Evolutionary conservation across 2,888 invertebrate species (phyloP).

Genomic region (Alloplasta piceator): DNA sequence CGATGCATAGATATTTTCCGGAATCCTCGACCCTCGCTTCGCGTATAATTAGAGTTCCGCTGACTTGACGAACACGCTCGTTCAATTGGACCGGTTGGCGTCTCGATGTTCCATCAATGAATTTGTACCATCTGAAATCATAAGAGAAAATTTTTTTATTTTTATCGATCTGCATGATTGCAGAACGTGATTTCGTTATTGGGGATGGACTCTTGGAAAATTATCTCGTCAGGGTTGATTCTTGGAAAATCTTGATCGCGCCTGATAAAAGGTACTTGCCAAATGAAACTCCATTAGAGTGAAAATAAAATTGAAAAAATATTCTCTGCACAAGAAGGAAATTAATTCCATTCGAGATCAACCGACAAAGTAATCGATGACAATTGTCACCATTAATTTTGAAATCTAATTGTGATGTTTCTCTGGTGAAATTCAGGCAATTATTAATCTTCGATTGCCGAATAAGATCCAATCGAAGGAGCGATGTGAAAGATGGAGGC

Average conservation of each 20-base stretch:
- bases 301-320: slow-evolving; percentile 68
- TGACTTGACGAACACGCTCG: slow-evolving; percentile 95
- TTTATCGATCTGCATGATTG: too few relatives aligned
- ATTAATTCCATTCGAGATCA: too few relatives aligned
- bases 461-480: too few relatives aligned
- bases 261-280: slow-evolving; percentile 61
- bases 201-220: not conserved
- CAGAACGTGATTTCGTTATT: slow-evolving; percentile 3
- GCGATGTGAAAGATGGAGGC: too few relatives aligned
- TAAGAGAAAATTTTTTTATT: slow-evolving; percentile 57
- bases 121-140: slow-evolving; percentile 97
- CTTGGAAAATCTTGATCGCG: slow-evolving; percentile 33
- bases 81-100: slow-evolving; percentile 95
- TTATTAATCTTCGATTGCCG: too few relatives aligned
- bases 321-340: too few relatives aligned
- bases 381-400: not conserved
- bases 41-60: slow-evolving; percentile 96
- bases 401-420: too few relatives aligned
- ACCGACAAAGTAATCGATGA: too few relatives aligned
- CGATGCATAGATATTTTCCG: slow-evolving; percentile 96
- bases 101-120: slow-evolving; percentile 93
- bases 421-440: too few relatives aligned
- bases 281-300: slow-evolving; percentile 29
- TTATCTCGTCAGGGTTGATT: not conserved
- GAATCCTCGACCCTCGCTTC: slow-evolving; percentile 96